These are phyloP conservation scores for Pseudopleuronectes americanus DNA, from an alignment of 2,797 vertebrate species.

Conservation along the genomic window DNA sequence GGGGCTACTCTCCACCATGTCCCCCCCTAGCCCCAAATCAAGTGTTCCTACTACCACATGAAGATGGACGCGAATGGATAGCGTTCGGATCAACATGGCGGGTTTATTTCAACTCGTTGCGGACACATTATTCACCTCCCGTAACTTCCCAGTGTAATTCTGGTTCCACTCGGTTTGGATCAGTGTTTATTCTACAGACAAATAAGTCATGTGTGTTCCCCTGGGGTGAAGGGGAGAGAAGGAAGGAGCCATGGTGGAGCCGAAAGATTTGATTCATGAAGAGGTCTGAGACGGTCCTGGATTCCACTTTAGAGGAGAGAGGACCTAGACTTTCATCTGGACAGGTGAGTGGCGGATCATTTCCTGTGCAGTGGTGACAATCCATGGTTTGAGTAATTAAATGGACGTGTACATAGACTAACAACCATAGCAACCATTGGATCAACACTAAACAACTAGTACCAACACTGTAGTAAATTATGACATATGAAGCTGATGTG, in stretches of 20 bases:
- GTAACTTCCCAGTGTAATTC: not conserved
- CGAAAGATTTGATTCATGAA: constrained; percentile 33
- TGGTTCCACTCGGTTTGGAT: not conserved
- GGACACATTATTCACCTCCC: not conserved
- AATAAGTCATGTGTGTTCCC: not conserved
- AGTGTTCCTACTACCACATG: not conserved
- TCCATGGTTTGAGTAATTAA: too few relatives aligned
- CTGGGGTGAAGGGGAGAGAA: not conserved
- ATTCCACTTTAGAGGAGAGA: constrained; percentile 18
- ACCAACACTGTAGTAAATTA: too few relatives aligned
- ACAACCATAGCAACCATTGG: too few relatives aligned
- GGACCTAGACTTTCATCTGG: constrained; percentile 39
- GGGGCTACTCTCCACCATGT: not conserved
- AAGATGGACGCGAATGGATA: constrained; percentile 51
- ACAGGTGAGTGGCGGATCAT: constrained; percentile 48
- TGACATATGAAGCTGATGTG: too few relatives aligned
- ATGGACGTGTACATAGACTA: too few relatives aligned
- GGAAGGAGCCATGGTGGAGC: constrained; percentile 55
- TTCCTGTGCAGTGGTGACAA: not conserved
- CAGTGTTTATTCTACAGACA: not conserved
- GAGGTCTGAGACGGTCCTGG: constrained; percentile 35
- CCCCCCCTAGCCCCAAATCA: not conserved
- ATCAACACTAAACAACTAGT: too few relatives aligned
- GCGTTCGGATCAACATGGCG: constrained; percentile 1
- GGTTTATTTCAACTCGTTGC: not conserved